phyloP scores from a whole-genome alignment of 1,140 invertebrate species.

The Drosophila ficusphila region DNA sequence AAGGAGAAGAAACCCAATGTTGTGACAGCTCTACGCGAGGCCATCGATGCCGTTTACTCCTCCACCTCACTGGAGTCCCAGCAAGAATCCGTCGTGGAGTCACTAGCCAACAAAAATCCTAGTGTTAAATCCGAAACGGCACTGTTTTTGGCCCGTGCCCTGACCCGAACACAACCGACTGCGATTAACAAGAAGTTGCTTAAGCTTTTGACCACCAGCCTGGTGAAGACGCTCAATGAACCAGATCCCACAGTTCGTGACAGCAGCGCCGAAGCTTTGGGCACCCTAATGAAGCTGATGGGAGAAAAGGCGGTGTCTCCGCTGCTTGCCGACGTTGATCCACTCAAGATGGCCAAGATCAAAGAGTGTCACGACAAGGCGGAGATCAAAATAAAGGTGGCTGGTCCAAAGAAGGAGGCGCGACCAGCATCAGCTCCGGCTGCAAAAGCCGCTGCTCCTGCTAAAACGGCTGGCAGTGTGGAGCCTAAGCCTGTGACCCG shows the following conservation, averaged over 20 bases:
- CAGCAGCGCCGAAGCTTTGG: slow-evolving; percentile 94
- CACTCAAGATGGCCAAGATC: slow-evolving; percentile 97
- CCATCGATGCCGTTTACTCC: slow-evolving; percentile 95
- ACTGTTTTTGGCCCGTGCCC: slow-evolving; percentile 93
- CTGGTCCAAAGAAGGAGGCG: slow-evolving; percentile 86
- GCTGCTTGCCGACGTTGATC: slow-evolving; percentile 94
- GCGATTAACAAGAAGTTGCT: slow-evolving; percentile 96
- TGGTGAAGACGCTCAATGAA: slow-evolving; percentile 93
- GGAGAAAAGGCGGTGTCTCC: slow-evolving; percentile 95
- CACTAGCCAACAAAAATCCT: slow-evolving; percentile 97
- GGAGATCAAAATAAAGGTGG: slow-evolving; percentile 91
- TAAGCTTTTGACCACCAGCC: slow-evolving; percentile 91
- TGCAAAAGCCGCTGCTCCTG: slow-evolving; percentile 75
- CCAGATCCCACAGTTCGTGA: slow-evolving; percentile 93
- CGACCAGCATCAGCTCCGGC: slow-evolving; percentile 86
- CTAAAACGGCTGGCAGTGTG: slow-evolving; percentile 85
- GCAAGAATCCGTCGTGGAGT: slow-evolving; percentile 92
- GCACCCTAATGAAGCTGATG: slow-evolving; percentile 96
- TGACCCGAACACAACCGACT: slow-evolving; percentile 91
- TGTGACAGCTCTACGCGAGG: slow-evolving; percentile 93
- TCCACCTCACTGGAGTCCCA: slow-evolving; percentile 94
- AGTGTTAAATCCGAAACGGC: slow-evolving; percentile 96
- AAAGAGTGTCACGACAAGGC: slow-evolving; percentile 97
- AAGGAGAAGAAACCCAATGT: slow-evolving; percentile 98
- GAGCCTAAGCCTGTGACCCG: slow-evolving; percentile 86